These are phyloP conservation scores for Eledona agricola DNA, from an alignment of 2,888 invertebrate species.

Conservation along the genomic window DNA sequence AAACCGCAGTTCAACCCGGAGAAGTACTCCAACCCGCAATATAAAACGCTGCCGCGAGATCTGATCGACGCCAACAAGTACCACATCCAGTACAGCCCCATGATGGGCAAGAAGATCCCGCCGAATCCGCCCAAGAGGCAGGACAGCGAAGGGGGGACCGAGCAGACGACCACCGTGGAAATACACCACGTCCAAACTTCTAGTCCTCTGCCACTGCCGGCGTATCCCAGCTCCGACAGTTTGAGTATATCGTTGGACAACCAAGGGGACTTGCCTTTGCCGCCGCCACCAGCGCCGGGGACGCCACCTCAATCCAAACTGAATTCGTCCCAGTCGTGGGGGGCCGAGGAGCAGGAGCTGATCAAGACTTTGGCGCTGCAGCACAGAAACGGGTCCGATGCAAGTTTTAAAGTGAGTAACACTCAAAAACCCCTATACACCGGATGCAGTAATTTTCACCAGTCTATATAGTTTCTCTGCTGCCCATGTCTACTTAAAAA, in stretches of 20 bases:
- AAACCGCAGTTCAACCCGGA: constrained; percentile 62
- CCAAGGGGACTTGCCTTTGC: constrained; percentile 69
- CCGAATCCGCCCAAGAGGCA: constrained; percentile 84
- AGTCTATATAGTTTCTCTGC: too few relatives aligned
- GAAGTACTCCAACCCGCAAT: constrained; percentile 61
- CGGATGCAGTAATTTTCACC: too few relatives aligned
- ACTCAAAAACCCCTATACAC: too few relatives aligned
- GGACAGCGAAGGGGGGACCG: constrained; percentile 52
- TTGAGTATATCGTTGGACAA: constrained; percentile 68
- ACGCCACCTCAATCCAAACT: constrained; percentile 69
- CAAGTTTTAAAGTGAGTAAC: constrained; percentile 81
- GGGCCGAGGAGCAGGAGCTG: constrained; percentile 63
- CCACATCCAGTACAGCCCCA: constrained; percentile 70
- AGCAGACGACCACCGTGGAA: constrained; percentile 62
- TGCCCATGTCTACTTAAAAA: too few relatives aligned
- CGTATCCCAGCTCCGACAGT: constrained; percentile 73
- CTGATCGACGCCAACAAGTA: constrained; percentile 64
- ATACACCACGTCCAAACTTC: constrained; percentile 64
- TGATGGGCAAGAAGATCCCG: constrained; percentile 79
- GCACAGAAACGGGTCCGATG: constrained; percentile 80
- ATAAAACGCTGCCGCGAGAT: constrained; percentile 66
- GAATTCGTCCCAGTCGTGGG: constrained; percentile 66
- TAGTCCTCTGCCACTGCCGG: constrained; percentile 69
- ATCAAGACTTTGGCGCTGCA: constrained; percentile 65
- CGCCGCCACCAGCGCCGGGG: constrained; percentile 71